phyloP scores from a whole-genome alignment of 2,797 vertebrate species.

The Pangasius larnaudii region DNA sequence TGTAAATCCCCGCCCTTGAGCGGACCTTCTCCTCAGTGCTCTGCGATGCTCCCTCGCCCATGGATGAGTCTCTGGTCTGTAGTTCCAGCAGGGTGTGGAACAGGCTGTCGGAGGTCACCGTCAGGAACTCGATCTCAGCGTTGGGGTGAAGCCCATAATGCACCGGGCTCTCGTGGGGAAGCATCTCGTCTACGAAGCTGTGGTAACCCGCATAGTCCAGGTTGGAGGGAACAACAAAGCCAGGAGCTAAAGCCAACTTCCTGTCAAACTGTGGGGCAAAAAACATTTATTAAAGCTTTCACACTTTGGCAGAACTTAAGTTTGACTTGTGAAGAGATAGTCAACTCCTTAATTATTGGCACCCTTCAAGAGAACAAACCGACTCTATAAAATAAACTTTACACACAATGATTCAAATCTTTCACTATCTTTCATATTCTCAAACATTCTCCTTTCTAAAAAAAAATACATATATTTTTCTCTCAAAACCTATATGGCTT shows the following conservation, averaged over 20 bases:
- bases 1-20: too few species aligned
- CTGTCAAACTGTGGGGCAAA: slow-evolving; percentile 74
- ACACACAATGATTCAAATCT: not conserved
- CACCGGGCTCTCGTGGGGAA: slow-evolving; percentile 76
- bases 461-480: too few species aligned
- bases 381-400: not conserved
- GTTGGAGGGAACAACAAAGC: slow-evolving; percentile 79
- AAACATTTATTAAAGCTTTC: not conserved
- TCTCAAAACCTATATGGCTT: too few species aligned
- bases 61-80: slow-evolving; percentile 77
- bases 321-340: not conserved
- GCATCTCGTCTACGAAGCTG: slow-evolving; percentile 78
- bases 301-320: not conserved
- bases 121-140: slow-evolving; percentile 80
- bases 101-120: slow-evolving; percentile 78
- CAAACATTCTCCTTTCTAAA: too few species aligned
- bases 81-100: slow-evolving; percentile 83
- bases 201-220: slow-evolving; percentile 82
- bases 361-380: not conserved
- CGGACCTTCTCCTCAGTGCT: slow-evolving; percentile 79
- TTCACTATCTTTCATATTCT: not conserved
- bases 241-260: slow-evolving; percentile 76
- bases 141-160: slow-evolving; percentile 81
- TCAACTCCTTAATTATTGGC: not conserved
- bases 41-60: slow-evolving; percentile 76